Base-by-base conservation (phyloP, 2,888 invertebrate species). In the Serripes groenlandicus region DNA sequence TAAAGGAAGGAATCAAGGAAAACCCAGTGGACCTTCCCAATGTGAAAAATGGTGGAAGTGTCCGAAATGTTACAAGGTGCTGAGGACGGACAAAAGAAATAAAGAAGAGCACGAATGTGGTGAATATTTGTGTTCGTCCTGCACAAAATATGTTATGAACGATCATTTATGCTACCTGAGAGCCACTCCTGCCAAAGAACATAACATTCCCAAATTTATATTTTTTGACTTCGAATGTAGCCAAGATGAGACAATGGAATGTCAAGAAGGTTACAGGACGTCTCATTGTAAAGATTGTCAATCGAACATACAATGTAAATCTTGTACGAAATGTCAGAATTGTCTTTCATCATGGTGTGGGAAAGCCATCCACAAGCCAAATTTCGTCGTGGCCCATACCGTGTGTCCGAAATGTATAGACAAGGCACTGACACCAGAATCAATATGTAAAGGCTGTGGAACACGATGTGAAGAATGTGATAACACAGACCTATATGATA, bases 311-410 rank as follows among this genome's bases (percentile, higher is more conserved):
- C 3, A 15, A 54, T 85, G 76, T 54, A 71, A 70, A 66, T 15
- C 32, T 1, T 76, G 81, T 28, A 60, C 72, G 9, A 66, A 68
- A 54, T 82, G 75, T 52, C 54, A 34, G 64, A 32, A 68, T 30
- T 79, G 80, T 49, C 49, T 58, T 42, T 60, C 74, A 4, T 72
- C 62, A 5, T 81, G 60, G 85, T 79, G 85, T 54, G 79, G 81
- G 11, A 75, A 73, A 64, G 32, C 64, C 5, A 71, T 56, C n/a
- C 84, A 81, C 42, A 18, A 21, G 26, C 77, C 81, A 0, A 85
- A 85, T 58, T 78, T 74, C 30, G 79, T 78, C 3, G 77, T 81
- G 11, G 79, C 76, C 34, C 85, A 85, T 18, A 56, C 70, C 9
- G 70, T 74, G 1, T 85, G 81, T 56, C 49, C 42, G 18, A 52